Conservation (phyloP, 2,113 vertebrate species). For the Uropsilus gracilis region DNA sequence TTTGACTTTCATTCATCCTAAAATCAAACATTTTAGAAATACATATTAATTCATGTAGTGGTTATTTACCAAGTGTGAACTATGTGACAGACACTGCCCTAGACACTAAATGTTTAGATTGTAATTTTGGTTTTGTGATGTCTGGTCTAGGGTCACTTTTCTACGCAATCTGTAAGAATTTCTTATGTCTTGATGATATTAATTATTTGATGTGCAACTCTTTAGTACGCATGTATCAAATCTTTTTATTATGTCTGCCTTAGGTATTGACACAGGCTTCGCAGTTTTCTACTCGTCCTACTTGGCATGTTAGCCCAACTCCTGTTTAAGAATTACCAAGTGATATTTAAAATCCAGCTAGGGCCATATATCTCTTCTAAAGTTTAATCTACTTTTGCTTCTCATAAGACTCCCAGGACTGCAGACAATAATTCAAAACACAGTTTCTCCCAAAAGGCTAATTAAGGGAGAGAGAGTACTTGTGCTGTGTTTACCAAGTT, state of each 20-base stretch:
- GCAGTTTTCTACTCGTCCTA: not conserved
- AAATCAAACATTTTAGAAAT: constrained; percentile 7
- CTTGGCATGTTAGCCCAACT: not conserved
- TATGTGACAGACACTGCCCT: not conserved
- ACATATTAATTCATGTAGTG: not conserved
- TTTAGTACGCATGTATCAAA: not conserved
- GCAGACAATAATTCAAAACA: constrained; percentile 71
- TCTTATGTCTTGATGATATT: not conserved
- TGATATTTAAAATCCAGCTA: not conserved
- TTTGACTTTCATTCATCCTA: constrained; percentile 45
- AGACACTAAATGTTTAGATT: not conserved
- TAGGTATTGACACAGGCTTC: not conserved
- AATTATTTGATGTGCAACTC: not conserved
- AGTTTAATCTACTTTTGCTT: constrained; percentile 1
- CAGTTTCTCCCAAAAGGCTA: constrained; percentile 73
- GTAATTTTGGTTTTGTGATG: constrained; percentile 35
- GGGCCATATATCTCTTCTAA: not conserved
- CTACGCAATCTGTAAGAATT: not conserved
- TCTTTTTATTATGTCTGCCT: not conserved
- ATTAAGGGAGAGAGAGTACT: constrained; percentile 71
- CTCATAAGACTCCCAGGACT: constrained; percentile 30
- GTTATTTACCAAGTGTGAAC: not conserved
- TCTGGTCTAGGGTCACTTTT: constrained; percentile 3
- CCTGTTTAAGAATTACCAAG: not conserved
- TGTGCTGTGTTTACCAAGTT: constrained; percentile 56